Evolutionary conservation across 2,888 invertebrate species (phyloP).

Genomic region (Orchesellides sinensis): DNA sequence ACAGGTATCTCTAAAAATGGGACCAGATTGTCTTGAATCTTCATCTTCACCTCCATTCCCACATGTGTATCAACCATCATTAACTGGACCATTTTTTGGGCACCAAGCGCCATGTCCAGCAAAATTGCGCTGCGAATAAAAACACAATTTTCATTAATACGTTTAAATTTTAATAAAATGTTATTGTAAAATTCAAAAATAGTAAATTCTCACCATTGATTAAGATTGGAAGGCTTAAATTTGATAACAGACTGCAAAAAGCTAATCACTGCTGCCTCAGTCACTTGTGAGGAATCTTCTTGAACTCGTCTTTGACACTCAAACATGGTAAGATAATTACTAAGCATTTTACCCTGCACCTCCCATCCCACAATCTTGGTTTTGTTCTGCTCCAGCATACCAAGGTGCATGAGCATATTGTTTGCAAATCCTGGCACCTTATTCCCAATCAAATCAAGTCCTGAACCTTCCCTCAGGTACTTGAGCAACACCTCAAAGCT

Average conservation of each 20-base stretch:
- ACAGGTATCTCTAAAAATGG: constrained; percentile 50
- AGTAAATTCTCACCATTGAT: constrained; percentile 67
- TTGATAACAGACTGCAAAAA: constrained; percentile 55
- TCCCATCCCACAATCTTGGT: constrained; percentile 45
- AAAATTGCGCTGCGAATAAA: constrained; percentile 50
- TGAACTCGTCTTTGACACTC: not conserved
- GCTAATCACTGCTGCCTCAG: constrained; percentile 15
- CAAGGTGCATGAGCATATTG: constrained; percentile 28
- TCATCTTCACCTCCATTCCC: not conserved
- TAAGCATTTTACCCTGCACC: constrained; percentile 41
- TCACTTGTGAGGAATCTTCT: not conserved
- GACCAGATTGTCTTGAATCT: constrained; percentile 36
- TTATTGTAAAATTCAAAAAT: not conserved
- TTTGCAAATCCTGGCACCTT: not conserved
- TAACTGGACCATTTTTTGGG: constrained; percentile 64
- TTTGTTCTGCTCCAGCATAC: constrained; percentile 14
- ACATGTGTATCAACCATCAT: constrained; percentile 32
- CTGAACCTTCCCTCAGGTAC: not conserved
- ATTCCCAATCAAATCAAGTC: constrained; percentile 25
- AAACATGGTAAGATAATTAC: constrained; percentile 40
- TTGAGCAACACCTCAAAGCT: constrained; percentile 20
- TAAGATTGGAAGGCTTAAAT: constrained; percentile 41
- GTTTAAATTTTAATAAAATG: not conserved
- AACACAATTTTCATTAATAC: not conserved
- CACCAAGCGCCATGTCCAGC: constrained; percentile 57